Percentiles rank a stretch among this genome's conserved stretches.
Conservation (phyloP, 1,140 invertebrate genomes). For the Babylonia areolata region DNA sequence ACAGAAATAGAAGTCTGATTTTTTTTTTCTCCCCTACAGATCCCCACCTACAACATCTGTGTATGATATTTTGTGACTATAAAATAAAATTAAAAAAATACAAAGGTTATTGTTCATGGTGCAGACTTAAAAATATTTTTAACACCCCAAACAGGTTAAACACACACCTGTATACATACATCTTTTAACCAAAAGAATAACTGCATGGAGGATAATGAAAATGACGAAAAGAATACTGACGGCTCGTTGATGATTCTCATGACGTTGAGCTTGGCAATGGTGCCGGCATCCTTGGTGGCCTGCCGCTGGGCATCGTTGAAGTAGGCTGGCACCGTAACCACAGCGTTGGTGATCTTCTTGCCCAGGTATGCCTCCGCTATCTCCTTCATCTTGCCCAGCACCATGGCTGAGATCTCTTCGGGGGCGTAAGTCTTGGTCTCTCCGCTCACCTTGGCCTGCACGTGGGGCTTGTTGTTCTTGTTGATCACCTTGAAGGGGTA, state of each 20-base stretch:
- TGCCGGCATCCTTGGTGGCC: slow-evolving; percentile 91
- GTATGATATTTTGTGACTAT: too few species aligned
- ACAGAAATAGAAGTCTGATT: too few species aligned
- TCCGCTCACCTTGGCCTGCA: slow-evolving; percentile 81
- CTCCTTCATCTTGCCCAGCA: slow-evolving; percentile 98
- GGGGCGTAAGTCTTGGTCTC: slow-evolving; percentile 93
- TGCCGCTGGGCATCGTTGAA: slow-evolving; percentile 99
- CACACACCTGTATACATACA: too few species aligned
- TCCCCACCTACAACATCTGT: too few species aligned
- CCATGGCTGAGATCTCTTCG: slow-evolving; percentile 99
- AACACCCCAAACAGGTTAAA: too few species aligned
- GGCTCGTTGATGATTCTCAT: slow-evolving; percentile 99
- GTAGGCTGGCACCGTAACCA: slow-evolving; percentile 99
- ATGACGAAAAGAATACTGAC: too few species aligned
- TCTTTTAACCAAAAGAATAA: too few species aligned
- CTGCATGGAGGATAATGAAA: too few species aligned
- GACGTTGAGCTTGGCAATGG: slow-evolving; percentile 92
- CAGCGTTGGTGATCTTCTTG: slow-evolving; percentile 96
- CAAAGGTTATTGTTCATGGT: too few species aligned
- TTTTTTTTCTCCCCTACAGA: too few species aligned
- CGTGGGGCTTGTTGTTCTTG: slow-evolving; percentile 90
- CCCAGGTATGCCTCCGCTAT: slow-evolving; percentile 97
- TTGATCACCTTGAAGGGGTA: slow-evolving; percentile 93
- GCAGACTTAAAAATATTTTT: too few species aligned
- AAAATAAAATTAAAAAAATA: too few species aligned